Conservation (phyloP, 2,113 vertebrate species). For the Oryzias curvinotus region DNA sequence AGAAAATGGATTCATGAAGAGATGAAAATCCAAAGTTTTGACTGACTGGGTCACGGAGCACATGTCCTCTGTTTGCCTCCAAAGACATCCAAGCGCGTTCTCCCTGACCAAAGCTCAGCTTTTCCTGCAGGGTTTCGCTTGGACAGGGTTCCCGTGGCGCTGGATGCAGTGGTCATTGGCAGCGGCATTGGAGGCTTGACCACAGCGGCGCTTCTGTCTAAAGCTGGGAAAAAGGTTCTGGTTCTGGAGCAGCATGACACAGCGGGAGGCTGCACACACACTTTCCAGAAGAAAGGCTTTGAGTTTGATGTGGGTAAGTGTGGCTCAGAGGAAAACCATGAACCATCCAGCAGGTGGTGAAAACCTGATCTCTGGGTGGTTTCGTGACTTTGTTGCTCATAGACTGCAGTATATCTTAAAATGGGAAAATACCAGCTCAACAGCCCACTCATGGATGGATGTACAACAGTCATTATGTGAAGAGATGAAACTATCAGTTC, state of each 20-base stretch:
- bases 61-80: too few relatives aligned
- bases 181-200: slow-evolving; percentile 82
- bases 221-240: slow-evolving; percentile 76
- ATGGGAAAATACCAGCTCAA: too few relatives aligned
- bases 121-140: slow-evolving; percentile 64
- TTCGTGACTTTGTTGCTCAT: too few relatives aligned
- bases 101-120: background rate
- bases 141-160: slow-evolving; percentile 64
- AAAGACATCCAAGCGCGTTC: too few relatives aligned
- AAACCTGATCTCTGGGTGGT: too few relatives aligned
- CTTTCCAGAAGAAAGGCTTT: slow-evolving; percentile 76
- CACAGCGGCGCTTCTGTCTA: slow-evolving; percentile 74
- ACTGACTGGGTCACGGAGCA: too few relatives aligned
- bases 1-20: too few relatives aligned
- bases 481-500: too few relatives aligned
- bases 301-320: slow-evolving; percentile 86
- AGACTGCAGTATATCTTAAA: too few relatives aligned
- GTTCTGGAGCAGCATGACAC: slow-evolving; percentile 84
- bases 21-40: too few relatives aligned
- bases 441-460: too few relatives aligned
- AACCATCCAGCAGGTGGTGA: background rate
- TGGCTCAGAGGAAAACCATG: background rate
- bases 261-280: slow-evolving; percentile 84
- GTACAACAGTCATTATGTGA: too few relatives aligned
- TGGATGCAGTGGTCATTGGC: slow-evolving; percentile 83